These are phyloP conservation scores for Marisa cornuarietis DNA, from an alignment of 1,140 invertebrate genomes.

Conservation along the genomic window DNA sequence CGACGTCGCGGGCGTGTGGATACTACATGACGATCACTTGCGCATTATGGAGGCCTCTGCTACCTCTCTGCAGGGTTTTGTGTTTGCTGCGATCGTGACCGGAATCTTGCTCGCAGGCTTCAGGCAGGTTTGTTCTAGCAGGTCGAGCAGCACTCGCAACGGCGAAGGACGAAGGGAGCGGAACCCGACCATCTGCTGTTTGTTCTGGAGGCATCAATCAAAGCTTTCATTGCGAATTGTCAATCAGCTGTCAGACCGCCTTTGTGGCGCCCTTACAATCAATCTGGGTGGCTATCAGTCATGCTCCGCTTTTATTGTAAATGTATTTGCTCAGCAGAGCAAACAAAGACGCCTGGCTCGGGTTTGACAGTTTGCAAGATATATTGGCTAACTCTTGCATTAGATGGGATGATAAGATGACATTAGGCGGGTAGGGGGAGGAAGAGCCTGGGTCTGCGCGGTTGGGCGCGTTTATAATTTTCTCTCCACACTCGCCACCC, in stretches of 20 bases:
- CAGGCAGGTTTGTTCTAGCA: not conserved
- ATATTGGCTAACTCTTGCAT: slow-evolving; percentile 51
- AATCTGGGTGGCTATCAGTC: slow-evolving; percentile 63
- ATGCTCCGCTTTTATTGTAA: slow-evolving; percentile 59
- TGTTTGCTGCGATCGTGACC: too few relatives aligned
- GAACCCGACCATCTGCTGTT: slow-evolving; percentile 58
- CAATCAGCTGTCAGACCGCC: slow-evolving; percentile 64
- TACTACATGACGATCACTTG: slow-evolving; percentile 1
- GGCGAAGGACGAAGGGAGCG: slow-evolving; percentile 6
- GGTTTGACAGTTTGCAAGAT: slow-evolving; percentile 54
- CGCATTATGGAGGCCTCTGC: slow-evolving; percentile 4
- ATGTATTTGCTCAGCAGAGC: slow-evolving; percentile 62
- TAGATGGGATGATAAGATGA: slow-evolving; percentile 50
- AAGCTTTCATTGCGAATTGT: slow-evolving; percentile 60
- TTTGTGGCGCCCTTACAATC: slow-evolving; percentile 62
- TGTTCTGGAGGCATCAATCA: slow-evolving; percentile 64
- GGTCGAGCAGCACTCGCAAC: not conserved
- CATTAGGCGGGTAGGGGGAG: slow-evolving; percentile 11
- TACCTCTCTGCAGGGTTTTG: too few relatives aligned
- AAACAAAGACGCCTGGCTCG: slow-evolving; percentile 56
- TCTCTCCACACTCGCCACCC: not conserved
- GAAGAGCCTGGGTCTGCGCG: not conserved
- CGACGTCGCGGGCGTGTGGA: slow-evolving; percentile 11
- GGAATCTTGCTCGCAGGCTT: not conserved
- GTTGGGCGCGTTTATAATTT: not conserved